phyloP scores from a whole-genome alignment of 2,888 invertebrate genomes.

The Pecten maximus region DNA sequence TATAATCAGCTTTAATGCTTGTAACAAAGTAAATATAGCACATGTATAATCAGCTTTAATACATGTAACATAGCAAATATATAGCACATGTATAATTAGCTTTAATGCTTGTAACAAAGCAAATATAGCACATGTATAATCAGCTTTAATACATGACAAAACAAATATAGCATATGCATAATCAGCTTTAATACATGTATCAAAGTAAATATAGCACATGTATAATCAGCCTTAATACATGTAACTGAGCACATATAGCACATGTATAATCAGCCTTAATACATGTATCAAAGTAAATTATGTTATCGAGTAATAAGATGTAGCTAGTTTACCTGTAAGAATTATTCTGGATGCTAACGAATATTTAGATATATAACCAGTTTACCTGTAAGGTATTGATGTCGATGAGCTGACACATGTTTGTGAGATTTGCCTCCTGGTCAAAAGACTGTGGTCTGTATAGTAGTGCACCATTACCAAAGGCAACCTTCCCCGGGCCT shows the following conservation, averaged over 20 bases:
- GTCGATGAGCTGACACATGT: conserved; percentile 76
- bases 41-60: background rate
- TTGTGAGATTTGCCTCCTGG: conserved; percentile 66
- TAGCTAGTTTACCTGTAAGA: background rate
- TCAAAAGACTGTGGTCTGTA: conserved; percentile 77
- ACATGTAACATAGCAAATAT: too few relatives aligned
- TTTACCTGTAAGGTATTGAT: conserved; percentile 75
- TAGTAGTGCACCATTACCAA: conserved; percentile 71
- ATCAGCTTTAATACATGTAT: too few relatives aligned
- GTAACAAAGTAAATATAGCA: background rate
- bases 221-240: background rate
- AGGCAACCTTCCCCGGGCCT: conserved; percentile 77
- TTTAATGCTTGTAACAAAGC: too few relatives aligned
- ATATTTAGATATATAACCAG: background rate
- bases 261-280: background rate
- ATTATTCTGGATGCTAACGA: background rate
- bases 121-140: background rate
- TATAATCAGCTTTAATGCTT: background rate
- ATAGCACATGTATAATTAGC: background rate
- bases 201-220: background rate
- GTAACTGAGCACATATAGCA: background rate
- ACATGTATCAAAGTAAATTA: too few relatives aligned
- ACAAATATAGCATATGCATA: background rate
- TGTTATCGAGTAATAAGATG: background rate
- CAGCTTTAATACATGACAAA: too few relatives aligned